phyloP scores from a whole-genome alignment of 2,797 vertebrate genomes.

The Pseudomugil gertrudae region DNA sequence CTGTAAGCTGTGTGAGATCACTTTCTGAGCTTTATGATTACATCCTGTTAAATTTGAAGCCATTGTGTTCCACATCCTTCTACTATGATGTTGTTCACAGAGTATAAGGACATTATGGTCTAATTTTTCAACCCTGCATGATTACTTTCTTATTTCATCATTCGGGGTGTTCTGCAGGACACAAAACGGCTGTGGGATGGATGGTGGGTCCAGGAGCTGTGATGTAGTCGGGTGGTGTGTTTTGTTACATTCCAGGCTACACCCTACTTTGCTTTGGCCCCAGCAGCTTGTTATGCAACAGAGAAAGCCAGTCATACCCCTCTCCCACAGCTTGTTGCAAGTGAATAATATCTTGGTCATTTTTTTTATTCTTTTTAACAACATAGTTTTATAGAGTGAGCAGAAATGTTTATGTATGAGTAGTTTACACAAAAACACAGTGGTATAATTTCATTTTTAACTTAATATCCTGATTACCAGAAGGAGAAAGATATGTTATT shows the following conservation, averaged over 20 bases:
- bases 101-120: constrained; percentile 11
- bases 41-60: constrained; percentile 51
- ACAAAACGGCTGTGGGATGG: constrained; percentile 34
- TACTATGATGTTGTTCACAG: constrained; percentile 22
- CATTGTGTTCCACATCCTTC: constrained; percentile 43
- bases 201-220: constrained; percentile 30
- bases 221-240: constrained; percentile 34
- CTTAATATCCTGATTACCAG: not conserved
- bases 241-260: constrained; percentile 78
- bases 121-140: constrained; percentile 45
- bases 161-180: constrained; percentile 23
- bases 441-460: not conserved
- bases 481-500: not conserved
- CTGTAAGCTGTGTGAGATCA: constrained; percentile 2
- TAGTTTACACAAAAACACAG: not conserved
- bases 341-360: constrained; percentile 3
- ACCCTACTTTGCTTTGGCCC: constrained; percentile 74
- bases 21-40: constrained; percentile 22
- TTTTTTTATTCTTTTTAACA: not conserved
- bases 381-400: not conserved
- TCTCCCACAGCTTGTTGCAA: constrained; percentile 17
- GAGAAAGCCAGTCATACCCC: constrained; percentile 10
- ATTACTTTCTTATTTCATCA: constrained; percentile 29
- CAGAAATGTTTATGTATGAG: not conserved
- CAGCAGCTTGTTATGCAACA: constrained; percentile 64